Evolutionary conservation across 1,140 invertebrate genomes (phyloP), one percentile per base, ranked within the genome.

Genomic region (Halyomorpha halys): DNA sequence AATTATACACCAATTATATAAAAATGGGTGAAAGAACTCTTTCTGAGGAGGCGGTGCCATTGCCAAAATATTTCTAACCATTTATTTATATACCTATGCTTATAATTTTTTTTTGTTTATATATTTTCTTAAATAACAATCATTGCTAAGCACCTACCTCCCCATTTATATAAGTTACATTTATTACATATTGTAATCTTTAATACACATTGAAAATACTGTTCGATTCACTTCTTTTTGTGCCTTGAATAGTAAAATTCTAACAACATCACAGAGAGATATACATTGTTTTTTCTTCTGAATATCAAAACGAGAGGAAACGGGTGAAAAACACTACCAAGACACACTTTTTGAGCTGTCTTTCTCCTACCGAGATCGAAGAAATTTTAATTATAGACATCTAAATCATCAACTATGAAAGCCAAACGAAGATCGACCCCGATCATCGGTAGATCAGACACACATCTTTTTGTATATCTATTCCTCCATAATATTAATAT

Each of bases 401-500:
- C 19, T 45, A 49, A 47, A 47, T 49, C 18, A 49, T 44, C 19
- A 23, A 23, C 39, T 30, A 23, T 47, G 19, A 44, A 25, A 54
- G 16, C 15, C 47, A 18, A 18, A 59, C 15, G 59, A 45, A 15
- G 21, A 14, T 64, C 30, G 23, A 34, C 11, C 44, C 15, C 23
- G 25, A 18, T 51, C 53, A 23, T 23, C 61, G 13, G 61, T 18
- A 47, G 34, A 23, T 14, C 15, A 54, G 51, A 45, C 30, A 63
- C 47, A 63, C 62, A 63, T 54, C 27, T 44, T 21, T 13, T 18
- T 49, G 30, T 62, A 44, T 19, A 62, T n/a, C 61, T 56, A 56
- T 18, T 56, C 53, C 9, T 56, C 61, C 63, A 64, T 59, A 64
- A 64, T 59, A 64, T 64, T 64, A 64, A 54, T 59, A 64, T 64